Evolutionary conservation across 2,797 vertebrate genomes (phyloP).

Genomic region (Vipera latastei): DNA sequence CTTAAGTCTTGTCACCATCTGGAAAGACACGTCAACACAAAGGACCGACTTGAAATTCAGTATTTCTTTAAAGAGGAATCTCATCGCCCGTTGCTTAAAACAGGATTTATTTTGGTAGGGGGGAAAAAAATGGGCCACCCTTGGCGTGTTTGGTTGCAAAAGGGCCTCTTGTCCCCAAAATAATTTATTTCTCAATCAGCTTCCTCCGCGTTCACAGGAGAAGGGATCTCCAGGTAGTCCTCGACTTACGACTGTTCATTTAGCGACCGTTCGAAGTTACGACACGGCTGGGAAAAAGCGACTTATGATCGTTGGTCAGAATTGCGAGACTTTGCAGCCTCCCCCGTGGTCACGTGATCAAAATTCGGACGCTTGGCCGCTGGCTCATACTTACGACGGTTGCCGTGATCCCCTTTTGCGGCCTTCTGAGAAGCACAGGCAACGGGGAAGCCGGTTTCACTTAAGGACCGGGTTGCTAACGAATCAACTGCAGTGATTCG

Average conservation of each 20-base stretch:
- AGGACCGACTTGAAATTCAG: neutral
- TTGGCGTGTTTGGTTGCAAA: neutral
- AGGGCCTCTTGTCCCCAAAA: too few species aligned
- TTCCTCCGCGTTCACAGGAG: neutral
- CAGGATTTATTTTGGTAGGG: neutral
- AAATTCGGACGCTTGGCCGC: too few species aligned
- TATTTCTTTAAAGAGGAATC: neutral
- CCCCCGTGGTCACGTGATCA: neutral
- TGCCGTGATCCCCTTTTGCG: neutral
- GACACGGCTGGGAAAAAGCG: too few species aligned
- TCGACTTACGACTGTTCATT: neutral
- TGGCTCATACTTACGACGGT: too few species aligned
- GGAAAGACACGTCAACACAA: too few species aligned
- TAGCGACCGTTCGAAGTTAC: too few species aligned
- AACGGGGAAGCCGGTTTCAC: neutral
- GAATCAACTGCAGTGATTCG: neutral
- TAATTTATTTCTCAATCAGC: neutral
- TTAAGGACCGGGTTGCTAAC: neutral
- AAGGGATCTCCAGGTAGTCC: neutral
- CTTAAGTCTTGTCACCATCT: too few species aligned
- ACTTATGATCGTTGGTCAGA: too few species aligned
- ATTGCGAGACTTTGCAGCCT: neutral
- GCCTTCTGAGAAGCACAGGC: neutral
- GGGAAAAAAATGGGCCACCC: neutral
- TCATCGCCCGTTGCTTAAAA: neutral